phyloP scores from a whole-genome alignment of 2,888 invertebrate species.

The Thera obeliscata region DNA sequence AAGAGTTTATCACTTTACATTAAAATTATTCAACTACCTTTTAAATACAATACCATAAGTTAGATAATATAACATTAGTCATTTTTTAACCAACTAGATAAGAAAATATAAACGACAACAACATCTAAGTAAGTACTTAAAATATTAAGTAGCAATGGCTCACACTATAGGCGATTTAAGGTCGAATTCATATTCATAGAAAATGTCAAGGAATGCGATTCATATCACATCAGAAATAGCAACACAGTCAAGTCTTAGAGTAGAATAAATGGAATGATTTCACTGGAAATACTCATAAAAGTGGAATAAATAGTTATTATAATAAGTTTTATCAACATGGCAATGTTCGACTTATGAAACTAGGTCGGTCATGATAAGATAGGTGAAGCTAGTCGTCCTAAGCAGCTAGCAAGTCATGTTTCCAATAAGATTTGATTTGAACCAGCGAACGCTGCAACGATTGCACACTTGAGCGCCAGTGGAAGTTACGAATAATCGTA shows the following conservation, averaged over 20 bases:
- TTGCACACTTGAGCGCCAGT: not conserved
- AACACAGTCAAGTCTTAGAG: constrained; percentile 26
- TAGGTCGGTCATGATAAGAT: constrained; percentile 34
- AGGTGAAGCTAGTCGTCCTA: constrained; percentile 11
- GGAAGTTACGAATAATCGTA: constrained; percentile 30
- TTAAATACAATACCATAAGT: constrained; percentile 26
- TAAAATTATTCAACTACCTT: constrained; percentile 24
- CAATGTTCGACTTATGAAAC: constrained; percentile 26
- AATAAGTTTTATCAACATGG: constrained; percentile 29
- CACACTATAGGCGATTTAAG: constrained; percentile 24
- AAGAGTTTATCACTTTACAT: constrained; percentile 32
- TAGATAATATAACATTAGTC: constrained; percentile 25
- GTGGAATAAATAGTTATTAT: constrained; percentile 17
- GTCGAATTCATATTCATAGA: constrained; percentile 18
- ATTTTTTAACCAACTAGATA: constrained; percentile 22
- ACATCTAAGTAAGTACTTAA: constrained; percentile 14
- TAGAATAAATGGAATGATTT: constrained; percentile 39
- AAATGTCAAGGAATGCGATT: constrained; percentile 40
- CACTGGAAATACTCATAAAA: constrained; percentile 25
- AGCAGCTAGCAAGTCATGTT: constrained; percentile 22
- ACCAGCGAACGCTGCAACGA: not conserved
- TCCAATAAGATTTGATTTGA: constrained; percentile 18
- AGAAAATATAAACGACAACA: constrained; percentile 22
- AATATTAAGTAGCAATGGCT: constrained; percentile 39
- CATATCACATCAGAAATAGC: constrained; percentile 36